These are phyloP conservation scores for Nicator chloris DNA, from an alignment of 2,113 vertebrate species.

Conservation along the genomic window DNA sequence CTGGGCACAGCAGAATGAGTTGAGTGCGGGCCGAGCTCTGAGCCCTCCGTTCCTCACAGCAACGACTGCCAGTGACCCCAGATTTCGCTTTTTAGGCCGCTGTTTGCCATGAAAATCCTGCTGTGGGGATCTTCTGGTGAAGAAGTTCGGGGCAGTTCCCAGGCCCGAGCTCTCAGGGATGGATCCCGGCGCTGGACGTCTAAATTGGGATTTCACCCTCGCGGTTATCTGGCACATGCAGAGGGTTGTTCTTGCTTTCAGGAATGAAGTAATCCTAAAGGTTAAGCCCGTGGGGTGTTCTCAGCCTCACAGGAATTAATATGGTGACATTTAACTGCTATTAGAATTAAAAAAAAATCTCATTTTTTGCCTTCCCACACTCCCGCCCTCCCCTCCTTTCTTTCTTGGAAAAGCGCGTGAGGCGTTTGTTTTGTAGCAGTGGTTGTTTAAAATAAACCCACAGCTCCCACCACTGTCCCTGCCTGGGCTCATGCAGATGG, in stretches of 20 bases:
- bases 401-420: background rate
- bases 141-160: background rate
- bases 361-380: background rate
- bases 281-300: slow-evolving; percentile 44
- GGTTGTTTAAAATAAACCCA: background rate
- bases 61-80: accelerated
- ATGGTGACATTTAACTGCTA: slow-evolving; percentile 45
- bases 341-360: background rate
- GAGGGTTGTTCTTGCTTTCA: background rate
- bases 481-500: background rate
- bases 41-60: accelerated
- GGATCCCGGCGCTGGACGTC: accelerated
- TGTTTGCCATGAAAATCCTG: accelerated
- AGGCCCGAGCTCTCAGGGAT: accelerated
- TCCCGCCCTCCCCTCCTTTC: background rate
- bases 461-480: background rate
- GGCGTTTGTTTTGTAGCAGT: background rate
- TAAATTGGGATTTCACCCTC: background rate
- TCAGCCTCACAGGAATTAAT: slow-evolving; percentile 27
- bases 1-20: background rate
- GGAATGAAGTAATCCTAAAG: slow-evolving; percentile 36
- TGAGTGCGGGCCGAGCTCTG: background rate
- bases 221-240: background rate
- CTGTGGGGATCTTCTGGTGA: background rate
- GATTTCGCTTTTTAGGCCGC: background rate